phyloP scores from a whole-genome alignment of 2,113 vertebrate species.

The Protobothrops flavoviridis region DNA sequence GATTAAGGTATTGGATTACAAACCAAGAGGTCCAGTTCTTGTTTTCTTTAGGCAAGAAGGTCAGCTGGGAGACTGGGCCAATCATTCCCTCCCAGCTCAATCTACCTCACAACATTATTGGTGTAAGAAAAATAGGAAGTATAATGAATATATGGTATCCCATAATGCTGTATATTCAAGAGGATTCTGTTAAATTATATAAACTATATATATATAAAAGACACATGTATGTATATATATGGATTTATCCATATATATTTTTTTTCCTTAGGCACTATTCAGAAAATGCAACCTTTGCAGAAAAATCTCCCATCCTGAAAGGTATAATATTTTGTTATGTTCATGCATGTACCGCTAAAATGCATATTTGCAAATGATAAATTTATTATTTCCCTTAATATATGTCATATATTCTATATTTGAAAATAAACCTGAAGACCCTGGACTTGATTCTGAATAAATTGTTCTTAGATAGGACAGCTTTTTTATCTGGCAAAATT shows the following conservation, averaged over 20 bases:
- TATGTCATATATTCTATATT: not conserved
- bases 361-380: accelerated
- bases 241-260: not conserved
- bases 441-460: not conserved
- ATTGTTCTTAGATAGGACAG: not conserved
- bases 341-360: not conserved
- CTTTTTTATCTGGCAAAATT: not conserved
- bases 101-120: not conserved
- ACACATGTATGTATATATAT: not conserved
- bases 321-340: conserved; percentile 61
- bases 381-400: not conserved
- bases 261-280: conserved; percentile 71
- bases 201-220: too few species aligned
- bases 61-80: not conserved
- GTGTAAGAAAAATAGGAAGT: not conserved
- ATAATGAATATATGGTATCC: not conserved
- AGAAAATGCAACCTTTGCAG: conserved; percentile 60
- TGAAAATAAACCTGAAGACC: not conserved
- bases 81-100: not conserved
- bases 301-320: conserved; percentile 59
- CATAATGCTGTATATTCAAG: not conserved
- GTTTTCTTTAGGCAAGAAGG: not conserved
- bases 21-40: not conserved
- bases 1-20: not conserved
- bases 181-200: not conserved